Conservation (phyloP, 2,113 vertebrate genomes). For the Psittacus erithacus region DNA sequence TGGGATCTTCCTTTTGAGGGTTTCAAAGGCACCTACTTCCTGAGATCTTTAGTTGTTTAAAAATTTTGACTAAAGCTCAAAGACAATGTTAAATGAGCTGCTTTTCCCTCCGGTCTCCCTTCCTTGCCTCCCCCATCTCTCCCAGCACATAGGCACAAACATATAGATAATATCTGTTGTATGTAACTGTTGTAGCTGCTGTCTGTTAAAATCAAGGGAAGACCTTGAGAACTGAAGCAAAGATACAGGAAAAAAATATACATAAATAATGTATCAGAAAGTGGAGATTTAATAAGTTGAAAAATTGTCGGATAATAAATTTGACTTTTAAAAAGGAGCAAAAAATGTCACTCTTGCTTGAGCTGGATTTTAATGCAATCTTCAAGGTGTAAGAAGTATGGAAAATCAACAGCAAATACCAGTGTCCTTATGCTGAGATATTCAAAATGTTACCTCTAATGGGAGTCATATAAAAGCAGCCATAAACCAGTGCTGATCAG, state of each 20-base stretch:
- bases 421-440: slow-evolving; percentile 73
- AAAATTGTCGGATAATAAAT: slow-evolving; percentile 69
- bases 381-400: slow-evolving; percentile 71
- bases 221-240: slow-evolving; percentile 48
- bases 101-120: background rate
- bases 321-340: slow-evolving; percentile 68
- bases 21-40: background rate
- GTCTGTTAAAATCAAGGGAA: slow-evolving; percentile 21
- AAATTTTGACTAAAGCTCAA: background rate
- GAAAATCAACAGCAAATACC: slow-evolving; percentile 78
- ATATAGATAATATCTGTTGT: background rate
- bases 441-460: slow-evolving; percentile 77
- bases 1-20: background rate
- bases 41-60: background rate
- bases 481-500: slow-evolving; percentile 67
- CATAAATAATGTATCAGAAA: slow-evolving; percentile 65
- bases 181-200: background rate
- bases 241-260: slow-evolving; percentile 26
- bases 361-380: slow-evolving; percentile 73
- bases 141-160: background rate
- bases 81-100: background rate
- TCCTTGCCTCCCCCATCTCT: background rate
- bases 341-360: slow-evolving; percentile 73
- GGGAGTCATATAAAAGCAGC: slow-evolving; percentile 58
- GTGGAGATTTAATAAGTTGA: slow-evolving; percentile 64